These are phyloP conservation scores for Isaurus tuberculatus DNA, from an alignment of 92 coral and sea anemone genomes.

Conservation along the genomic window DNA sequence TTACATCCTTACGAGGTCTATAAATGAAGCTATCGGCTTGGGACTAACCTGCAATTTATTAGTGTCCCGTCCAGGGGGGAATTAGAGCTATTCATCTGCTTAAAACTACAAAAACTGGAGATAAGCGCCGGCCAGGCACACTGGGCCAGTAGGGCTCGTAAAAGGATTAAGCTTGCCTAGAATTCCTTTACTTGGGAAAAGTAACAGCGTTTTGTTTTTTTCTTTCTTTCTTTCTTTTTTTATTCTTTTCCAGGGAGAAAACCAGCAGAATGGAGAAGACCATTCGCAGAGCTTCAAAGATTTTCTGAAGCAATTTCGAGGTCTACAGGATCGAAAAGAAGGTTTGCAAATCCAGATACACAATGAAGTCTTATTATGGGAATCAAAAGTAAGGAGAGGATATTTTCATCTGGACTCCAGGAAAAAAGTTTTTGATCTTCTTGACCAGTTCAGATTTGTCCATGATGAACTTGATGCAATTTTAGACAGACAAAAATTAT, in stretches of 20 bases:
- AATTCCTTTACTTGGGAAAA: no score
- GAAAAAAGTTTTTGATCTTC: slow-evolving; percentile 70
- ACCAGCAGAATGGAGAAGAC: not conserved
- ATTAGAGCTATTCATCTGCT: no score
- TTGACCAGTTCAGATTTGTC: slow-evolving; percentile 64
- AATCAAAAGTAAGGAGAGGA: slow-evolving; percentile 63
- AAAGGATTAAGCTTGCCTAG: no score
- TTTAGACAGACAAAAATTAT: slow-evolving; percentile 73
- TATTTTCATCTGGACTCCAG: slow-evolving; percentile 65
- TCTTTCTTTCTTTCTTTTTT: not conserved
- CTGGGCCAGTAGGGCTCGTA: no score
- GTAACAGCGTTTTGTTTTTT: no score
- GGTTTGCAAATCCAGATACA: slow-evolving; percentile 83
- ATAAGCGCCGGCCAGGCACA: no score
- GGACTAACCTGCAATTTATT: no score
- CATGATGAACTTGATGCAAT: slow-evolving; percentile 82
- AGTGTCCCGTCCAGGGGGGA: no score
- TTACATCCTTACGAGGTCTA: no score
- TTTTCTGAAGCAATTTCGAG: slow-evolving; percentile 68
- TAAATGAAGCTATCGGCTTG: no score
- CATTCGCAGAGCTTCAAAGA: slow-evolving; percentile 30
- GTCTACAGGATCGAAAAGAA: slow-evolving; percentile 78
- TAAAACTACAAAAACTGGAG: no score
- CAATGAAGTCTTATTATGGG: slow-evolving; percentile 87
- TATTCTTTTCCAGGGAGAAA: not conserved